Base-by-base conservation (phyloP, 1,140 invertebrate genomes). In the Eciton burchellii region DNA sequence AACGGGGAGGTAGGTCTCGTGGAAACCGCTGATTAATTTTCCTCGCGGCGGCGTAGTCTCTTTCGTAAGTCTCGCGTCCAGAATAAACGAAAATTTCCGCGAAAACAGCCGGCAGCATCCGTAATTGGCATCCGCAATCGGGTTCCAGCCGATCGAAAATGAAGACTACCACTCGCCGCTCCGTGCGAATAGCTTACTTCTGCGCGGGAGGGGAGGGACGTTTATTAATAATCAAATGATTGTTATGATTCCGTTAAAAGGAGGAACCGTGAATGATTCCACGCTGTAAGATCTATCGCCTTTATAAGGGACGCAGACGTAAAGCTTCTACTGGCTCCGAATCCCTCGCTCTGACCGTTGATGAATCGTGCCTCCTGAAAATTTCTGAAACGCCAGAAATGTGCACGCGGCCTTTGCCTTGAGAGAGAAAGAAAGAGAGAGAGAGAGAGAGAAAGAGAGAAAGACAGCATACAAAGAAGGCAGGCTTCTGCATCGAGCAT, bases 21-120 rank as follows among this genome's bases (percentile, higher is more conserved):
- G 74, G 74, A 79, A 79, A 79, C 74, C 74, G 43, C 74, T 79
- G 74, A 79, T 79, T 79, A 79, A 79, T 79, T 49, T 79, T 70
- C n/a, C 52, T 66, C 49, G 24, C 21, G 29, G 26, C 63, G 63
- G n/a, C n/a, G n/a, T n/a, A n/a, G n/a, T 12, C 74, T 79, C 62
- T 65, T 56, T 79, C 65, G 56, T 16, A n/a, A n/a, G 74, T 49
- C 63, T 57, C 74, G 35, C 63, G n/a, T n/a, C 66, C 35, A 79
- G 43, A 70, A 77, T 77, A 68, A 54, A 77, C 62, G 21, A 47
- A 68, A 54, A 79, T 79, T 68, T 79, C 49, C 41, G 52, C 24
- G 70, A 70, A 79, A 79, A 79, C 45, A 68, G 47, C 35, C 6
- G 9, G 3, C 35, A 4, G 35, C 35, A 19, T 68, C 52, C 56